A percentile compares a stretch with the other conserved stretches of the same genome.
Evolutionary conservation across 2,113 vertebrate species (phyloP).

Genomic region (Ursus arctos): DNA sequence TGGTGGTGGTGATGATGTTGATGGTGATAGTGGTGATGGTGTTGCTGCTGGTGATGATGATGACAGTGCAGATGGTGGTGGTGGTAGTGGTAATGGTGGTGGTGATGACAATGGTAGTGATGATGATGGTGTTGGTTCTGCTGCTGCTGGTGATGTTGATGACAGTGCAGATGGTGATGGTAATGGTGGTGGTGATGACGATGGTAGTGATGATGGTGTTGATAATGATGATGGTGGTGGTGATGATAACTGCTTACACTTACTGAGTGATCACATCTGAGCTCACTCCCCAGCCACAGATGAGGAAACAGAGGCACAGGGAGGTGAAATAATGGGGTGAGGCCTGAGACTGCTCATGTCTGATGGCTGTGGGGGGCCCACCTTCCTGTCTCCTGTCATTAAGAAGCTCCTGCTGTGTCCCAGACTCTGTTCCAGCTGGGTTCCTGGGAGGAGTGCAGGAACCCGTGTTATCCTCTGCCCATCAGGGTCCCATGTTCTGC

Average conservation of each 20-base stretch:
- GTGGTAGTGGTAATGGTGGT: fast-evolving
- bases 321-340: not conserved
- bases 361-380: fast-evolving
- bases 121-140: fast-evolving
- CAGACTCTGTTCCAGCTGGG: not conserved
- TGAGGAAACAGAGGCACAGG: not conserved
- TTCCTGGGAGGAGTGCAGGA: not conserved
- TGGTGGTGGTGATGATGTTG: fast-evolving
- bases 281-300: not conserved
- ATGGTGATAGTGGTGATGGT: fast-evolving
- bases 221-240: fast-evolving
- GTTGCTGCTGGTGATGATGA: fast-evolving
- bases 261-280: not conserved
- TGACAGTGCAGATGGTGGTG: fast-evolving
- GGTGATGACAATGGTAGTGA: fast-evolving
- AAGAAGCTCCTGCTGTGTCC: not conserved
- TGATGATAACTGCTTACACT: not conserved
- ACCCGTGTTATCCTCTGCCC: not conserved
- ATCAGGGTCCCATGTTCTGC: not conserved
- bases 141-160: not conserved
- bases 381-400: not conserved
- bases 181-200: too few species aligned
- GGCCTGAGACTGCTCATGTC: not conserved
- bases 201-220: fast-evolving
- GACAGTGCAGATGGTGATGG: too few species aligned